phyloP scores from a whole-genome alignment of 2,113 vertebrate species.

The Upupa epops region DNA sequence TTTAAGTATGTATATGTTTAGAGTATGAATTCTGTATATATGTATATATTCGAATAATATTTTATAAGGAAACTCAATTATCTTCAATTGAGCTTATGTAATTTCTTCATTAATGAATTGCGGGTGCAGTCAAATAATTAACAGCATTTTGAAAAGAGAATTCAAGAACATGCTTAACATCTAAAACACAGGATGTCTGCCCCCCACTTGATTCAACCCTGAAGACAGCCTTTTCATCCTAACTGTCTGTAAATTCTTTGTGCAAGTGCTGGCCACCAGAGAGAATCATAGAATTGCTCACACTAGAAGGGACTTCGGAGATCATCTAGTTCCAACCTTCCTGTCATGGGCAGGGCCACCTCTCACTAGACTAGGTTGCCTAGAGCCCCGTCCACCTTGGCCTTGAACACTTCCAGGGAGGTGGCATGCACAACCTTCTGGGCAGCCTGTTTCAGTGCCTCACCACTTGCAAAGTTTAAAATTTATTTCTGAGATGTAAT shows the following conservation, averaged over 20 bases:
- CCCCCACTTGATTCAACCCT: not conserved
- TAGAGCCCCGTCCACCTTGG: too few species aligned
- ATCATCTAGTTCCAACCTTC: too few species aligned
- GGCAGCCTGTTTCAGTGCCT: too few species aligned
- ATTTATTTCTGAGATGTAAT: too few species aligned
- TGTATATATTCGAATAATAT: not conserved
- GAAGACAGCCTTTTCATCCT: not conserved
- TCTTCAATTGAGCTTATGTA: not conserved
- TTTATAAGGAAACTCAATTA: not conserved
- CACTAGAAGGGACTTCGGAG: too few species aligned
- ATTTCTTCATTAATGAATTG: not conserved
- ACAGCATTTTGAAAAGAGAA: not conserved
- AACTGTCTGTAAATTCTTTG: not conserved
- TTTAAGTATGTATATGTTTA: not conserved
- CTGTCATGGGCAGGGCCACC: too few species aligned
- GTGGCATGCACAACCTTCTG: too few species aligned
- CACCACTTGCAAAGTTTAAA: too few species aligned
- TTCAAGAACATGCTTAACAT: not conserved
- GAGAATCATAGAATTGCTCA: not conserved
- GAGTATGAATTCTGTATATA: rapidly evolving
- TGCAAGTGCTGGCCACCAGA: not conserved
- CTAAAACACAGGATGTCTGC: not conserved
- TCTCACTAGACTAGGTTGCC: too few species aligned
- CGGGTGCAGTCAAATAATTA: not conserved
- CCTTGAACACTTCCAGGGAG: too few species aligned